phyloP scores from a whole-genome alignment of 2,113 vertebrate species.

The Corythornis madagascariensis region DNA sequence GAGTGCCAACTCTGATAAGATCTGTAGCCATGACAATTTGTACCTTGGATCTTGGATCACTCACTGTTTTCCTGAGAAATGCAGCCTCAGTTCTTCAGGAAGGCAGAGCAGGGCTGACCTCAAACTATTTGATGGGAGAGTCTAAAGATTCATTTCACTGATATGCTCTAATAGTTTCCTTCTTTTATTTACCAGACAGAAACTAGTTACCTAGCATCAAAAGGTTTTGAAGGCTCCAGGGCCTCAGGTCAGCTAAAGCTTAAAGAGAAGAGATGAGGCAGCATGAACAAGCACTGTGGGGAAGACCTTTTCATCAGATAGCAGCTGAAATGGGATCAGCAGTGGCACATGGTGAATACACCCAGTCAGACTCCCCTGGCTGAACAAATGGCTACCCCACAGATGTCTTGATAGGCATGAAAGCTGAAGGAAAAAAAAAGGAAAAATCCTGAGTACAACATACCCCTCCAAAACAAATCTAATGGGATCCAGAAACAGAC shows the following conservation, averaged over 20 bases:
- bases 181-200: background rate
- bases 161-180: background rate
- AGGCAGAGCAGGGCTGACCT: background rate
- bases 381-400: slow-evolving; percentile 1
- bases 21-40: background rate
- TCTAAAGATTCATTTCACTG: background rate
- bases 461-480: background rate
- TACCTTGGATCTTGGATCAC: background rate
- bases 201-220: background rate
- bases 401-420: background rate
- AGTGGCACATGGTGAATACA: background rate
- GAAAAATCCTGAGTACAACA: background rate
- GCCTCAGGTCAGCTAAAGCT: background rate
- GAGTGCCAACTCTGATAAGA: background rate
- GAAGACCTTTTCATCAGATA: background rate
- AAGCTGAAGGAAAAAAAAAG: slow-evolving; percentile 2
- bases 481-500: background rate
- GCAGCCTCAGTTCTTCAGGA: background rate
- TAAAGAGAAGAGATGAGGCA: background rate
- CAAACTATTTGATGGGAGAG: background rate
- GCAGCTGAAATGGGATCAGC: background rate
- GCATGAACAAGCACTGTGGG: background rate
- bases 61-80: background rate
- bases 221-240: background rate
- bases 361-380: background rate